phyloP scores from a whole-genome alignment of 2,113 vertebrate genomes.

The Pycnonotus jocosus region DNA sequence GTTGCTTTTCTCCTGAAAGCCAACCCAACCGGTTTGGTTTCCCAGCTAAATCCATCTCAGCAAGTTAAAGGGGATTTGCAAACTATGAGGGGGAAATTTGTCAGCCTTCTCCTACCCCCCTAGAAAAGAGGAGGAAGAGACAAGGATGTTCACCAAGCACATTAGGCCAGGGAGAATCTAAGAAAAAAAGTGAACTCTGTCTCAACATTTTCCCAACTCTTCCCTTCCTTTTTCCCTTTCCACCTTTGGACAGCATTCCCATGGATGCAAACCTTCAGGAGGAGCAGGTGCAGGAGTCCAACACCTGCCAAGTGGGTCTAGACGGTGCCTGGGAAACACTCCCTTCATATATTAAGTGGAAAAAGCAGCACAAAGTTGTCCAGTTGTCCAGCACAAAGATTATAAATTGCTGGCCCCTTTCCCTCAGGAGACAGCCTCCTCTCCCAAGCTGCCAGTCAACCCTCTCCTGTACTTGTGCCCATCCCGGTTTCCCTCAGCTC shows the following conservation, averaged over 20 bases:
- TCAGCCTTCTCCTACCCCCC: neutral
- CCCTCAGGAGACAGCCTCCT: neutral
- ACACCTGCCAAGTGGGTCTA: neutral
- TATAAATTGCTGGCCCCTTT: neutral
- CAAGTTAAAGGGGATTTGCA: neutral
- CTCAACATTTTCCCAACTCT: neutral
- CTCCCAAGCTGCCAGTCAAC: neutral
- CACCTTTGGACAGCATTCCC: neutral
- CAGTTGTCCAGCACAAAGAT: neutral
- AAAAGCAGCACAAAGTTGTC: neutral
- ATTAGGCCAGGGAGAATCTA: neutral
- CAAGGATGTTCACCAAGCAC: neutral
- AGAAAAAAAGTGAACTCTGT: neutral
- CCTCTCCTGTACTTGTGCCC: neutral
- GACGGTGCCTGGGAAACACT: neutral
- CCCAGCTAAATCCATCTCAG: neutral
- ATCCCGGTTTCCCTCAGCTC: neutral
- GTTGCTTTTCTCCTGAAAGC: neutral
- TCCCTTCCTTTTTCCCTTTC: neutral
- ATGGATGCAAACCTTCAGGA: neutral
- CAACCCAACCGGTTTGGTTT: slow-evolving; percentile 11
- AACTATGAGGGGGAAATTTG: neutral
- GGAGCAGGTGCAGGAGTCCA: neutral
- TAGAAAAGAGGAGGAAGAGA: neutral
- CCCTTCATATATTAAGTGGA: neutral